Conservation (phyloP, 2,797 vertebrate species). For the Sylvilagus floridanus region DNA sequence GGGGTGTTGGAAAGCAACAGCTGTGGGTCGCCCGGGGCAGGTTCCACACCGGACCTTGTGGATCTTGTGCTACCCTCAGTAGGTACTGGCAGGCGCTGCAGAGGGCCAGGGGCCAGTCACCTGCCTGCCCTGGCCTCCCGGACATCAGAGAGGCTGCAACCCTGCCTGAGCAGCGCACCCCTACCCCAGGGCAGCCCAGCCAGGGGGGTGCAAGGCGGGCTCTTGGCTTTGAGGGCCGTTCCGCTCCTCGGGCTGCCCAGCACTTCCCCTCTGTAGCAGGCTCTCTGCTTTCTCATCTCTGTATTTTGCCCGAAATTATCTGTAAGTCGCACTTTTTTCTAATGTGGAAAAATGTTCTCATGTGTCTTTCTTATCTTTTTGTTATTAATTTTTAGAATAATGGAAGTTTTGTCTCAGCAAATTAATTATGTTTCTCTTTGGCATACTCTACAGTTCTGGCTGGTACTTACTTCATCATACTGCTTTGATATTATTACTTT, state of each 20-base stretch:
- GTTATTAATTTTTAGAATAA: slow-evolving; percentile 12
- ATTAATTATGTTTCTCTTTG: neutral
- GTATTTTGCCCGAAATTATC: slow-evolving; percentile 3
- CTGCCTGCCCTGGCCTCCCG: neutral
- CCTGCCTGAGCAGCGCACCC: neutral
- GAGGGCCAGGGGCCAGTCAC: neutral
- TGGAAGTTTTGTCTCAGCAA: neutral
- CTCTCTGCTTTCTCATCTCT: neutral
- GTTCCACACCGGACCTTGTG: neutral
- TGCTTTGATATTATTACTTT: neutral
- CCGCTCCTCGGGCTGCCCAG: neutral
- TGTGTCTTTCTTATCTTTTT: neutral
- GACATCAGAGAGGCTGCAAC: neutral
- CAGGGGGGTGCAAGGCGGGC: neutral
- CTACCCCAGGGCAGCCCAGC: neutral
- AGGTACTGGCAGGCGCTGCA: neutral
- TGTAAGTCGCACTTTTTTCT: neutral
- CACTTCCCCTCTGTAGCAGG: neutral
- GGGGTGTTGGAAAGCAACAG: neutral
- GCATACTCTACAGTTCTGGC: neutral
- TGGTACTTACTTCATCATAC: neutral
- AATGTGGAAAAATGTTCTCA: neutral
- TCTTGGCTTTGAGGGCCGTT: neutral
- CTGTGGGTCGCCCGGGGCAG: neutral
- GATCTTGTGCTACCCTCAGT: too few species aligned